Evolutionary conservation across 2,888 invertebrate genomes (phyloP).

Genomic region (Hirtodrosophila histrioides): DNA sequence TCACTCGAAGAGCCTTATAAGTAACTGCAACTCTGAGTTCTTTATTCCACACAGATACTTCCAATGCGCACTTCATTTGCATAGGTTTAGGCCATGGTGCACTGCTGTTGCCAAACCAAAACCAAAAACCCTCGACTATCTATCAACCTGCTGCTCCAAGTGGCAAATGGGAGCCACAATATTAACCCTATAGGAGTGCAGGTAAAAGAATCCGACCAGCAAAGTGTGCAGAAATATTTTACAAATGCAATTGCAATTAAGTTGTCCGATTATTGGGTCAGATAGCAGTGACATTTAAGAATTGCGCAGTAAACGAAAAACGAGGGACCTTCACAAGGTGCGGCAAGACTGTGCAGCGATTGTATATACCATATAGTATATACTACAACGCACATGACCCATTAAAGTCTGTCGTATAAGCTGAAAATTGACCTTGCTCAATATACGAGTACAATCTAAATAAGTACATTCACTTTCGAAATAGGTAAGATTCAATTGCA

Average conservation of each 20-base stretch:
- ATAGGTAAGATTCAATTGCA: background rate
- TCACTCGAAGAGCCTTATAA: background rate
- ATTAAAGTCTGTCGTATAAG: slow-evolving; percentile 30
- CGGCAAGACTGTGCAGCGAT: background rate
- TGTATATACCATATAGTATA: background rate
- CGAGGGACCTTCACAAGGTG: background rate
- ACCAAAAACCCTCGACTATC: background rate
- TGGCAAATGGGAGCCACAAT: slow-evolving; percentile 1
- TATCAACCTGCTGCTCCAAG: background rate
- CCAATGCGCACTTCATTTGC: slow-evolving; percentile 19
- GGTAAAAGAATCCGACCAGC: slow-evolving; percentile 17
- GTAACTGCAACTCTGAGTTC: slow-evolving; percentile 4
- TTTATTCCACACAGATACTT: background rate
- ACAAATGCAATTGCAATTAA: slow-evolving; percentile 76
- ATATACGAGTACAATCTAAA: slow-evolving; percentile 6
- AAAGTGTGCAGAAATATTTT: slow-evolving; percentile 51
- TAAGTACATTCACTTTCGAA: slow-evolving; percentile 2
- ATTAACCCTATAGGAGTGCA: slow-evolving; percentile 7
- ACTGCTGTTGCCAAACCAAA: no score
- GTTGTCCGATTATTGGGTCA: slow-evolving; percentile 79
- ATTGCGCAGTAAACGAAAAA: slow-evolving; percentile 54
- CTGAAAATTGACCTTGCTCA: slow-evolving; percentile 37
- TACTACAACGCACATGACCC: slow-evolving; percentile 16
- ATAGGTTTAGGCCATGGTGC: background rate
- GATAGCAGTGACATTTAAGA: slow-evolving; percentile 69